Evolutionary conservation across 2,888 invertebrate genomes (phyloP), one percentile per base, ranked within the genome.

Genomic region (Marronus borbonicus): DNA sequence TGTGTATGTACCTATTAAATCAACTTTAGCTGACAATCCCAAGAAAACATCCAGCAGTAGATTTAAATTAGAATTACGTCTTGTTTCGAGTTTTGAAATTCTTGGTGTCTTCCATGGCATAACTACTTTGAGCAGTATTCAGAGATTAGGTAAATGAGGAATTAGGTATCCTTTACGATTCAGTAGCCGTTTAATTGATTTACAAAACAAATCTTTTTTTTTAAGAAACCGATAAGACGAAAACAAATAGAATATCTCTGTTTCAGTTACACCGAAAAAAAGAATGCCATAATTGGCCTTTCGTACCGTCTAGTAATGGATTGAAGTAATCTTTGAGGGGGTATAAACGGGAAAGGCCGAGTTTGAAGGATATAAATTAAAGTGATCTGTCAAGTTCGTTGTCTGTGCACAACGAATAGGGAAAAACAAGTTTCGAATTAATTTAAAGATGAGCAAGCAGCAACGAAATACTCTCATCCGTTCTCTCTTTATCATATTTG

Each of bases 361-460:
- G 17, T 17, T 3, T 58, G 55, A 20, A 5, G 17, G 20, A 74
- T 74, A 74, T 74, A 74, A 74, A 74, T 74, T 74, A 44, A 60
- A 74, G 60, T 44, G 60, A 74, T 74, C 60, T 74, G 60, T 74
- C 72, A 74, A 60, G 60, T 74, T 74, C 72, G 60, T 44, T 60
- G 72, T 74, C 60, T 44, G 60, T 12, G 8, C 2, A 24, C 62
- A 12, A 44, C 44, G 72, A 14, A 28, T 60, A 74, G 60, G 44
- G 36, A 24, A 44, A 74, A 74, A 74, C 72, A 74, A 74, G 44
- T 74, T 74, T 74, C 44, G 60, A 74, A 60, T 74, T 74, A 74
- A 74, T 74, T 74, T 60, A 74, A 60, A 74, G 72, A 74, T 74
- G 72, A 74, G 60, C n/a, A 39, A 72, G 44, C 10, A 74, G 44